Percentiles rank a stretch among this genome's conserved stretches.
Evolutionary conservation across 2,113 vertebrate species (phyloP).

Genomic region (Spermophilus dauricus): DNA sequence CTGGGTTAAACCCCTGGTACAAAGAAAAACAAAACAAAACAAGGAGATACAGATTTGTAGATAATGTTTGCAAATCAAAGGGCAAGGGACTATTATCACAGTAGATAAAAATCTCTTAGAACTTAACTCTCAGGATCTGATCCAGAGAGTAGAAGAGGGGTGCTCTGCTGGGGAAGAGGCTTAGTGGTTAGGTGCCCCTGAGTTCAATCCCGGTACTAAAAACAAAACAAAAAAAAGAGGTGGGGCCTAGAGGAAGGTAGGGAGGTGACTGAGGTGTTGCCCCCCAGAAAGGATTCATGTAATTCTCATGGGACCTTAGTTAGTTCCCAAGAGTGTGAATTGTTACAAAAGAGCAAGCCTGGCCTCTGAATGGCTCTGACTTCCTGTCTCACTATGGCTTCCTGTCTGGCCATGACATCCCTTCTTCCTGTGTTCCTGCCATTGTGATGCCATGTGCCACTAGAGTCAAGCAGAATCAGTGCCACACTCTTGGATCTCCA

Average conservation of each 20-base stretch:
- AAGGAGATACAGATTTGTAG: neutral
- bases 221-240: no score
- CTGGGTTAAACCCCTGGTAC: no score
- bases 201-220: no score
- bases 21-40: neutral
- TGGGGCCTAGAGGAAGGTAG: neutral
- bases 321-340: neutral
- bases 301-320: neutral
- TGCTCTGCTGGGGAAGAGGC: no score
- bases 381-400: neutral
- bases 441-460: neutral
- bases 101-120: slow-evolving; percentile 9
- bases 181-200: no score
- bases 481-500: neutral
- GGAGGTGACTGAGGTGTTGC: no score
- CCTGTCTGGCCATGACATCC: neutral
- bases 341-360: neutral
- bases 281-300: neutral
- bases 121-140: neutral
- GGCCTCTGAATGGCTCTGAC: no score
- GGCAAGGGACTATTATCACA: neutral
- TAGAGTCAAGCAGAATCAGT: neutral
- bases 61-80: slow-evolving; percentile 10
- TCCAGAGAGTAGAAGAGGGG: no score
- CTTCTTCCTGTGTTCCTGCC: neutral